These are phyloP conservation scores for Herminia tarsipennalis DNA, from an alignment of 2,888 invertebrate species.

Conservation along the genomic window DNA sequence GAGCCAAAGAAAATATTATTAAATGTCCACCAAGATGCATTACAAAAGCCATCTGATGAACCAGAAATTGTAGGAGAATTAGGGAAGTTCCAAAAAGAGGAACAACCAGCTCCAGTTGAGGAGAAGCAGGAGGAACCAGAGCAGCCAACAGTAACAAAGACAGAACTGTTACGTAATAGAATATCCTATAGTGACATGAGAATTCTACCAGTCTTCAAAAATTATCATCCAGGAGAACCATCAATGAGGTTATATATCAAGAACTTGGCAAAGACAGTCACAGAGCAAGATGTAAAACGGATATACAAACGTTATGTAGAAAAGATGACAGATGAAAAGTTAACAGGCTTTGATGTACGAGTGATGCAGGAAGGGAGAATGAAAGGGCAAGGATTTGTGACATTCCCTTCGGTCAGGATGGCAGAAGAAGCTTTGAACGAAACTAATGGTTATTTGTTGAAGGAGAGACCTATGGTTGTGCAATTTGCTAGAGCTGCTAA, in stretches of 20 bases:
- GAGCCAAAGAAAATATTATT: conserved; percentile 78
- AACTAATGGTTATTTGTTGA: conserved; percentile 94
- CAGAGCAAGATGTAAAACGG: conserved; percentile 89
- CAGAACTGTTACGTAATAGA: conserved; percentile 88
- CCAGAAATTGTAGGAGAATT: conserved; percentile 73
- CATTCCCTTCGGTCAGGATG: conserved; percentile 88
- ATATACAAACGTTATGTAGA: conserved; percentile 90
- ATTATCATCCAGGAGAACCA: conserved; percentile 93
- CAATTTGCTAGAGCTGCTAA: conserved; percentile 88
- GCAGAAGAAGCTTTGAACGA: conserved; percentile 92
- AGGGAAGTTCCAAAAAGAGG: conserved; percentile 73
- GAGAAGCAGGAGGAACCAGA: conserved; percentile 51
- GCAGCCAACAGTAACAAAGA: conserved; percentile 83
- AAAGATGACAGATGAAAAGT: conserved; percentile 67
- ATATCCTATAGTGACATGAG: conserved; percentile 90
- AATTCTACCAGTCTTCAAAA: conserved; percentile 92
- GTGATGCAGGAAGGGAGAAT: conserved; percentile 97
- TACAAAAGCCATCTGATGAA: conserved; percentile 63
- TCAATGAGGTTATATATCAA: conserved; percentile 96
- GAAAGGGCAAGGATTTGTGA: conserved; percentile 98
- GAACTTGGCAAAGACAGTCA: conserved; percentile 93
- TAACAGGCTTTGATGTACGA: conserved; percentile 87
- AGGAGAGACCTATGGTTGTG: conserved; percentile 96
- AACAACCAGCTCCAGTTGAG: conserved; percentile 47
- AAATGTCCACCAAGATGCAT: conserved; percentile 70